Evolutionary conservation across 2,113 vertebrate species (phyloP).

Genomic region (Entelurus aequoreus): DNA sequence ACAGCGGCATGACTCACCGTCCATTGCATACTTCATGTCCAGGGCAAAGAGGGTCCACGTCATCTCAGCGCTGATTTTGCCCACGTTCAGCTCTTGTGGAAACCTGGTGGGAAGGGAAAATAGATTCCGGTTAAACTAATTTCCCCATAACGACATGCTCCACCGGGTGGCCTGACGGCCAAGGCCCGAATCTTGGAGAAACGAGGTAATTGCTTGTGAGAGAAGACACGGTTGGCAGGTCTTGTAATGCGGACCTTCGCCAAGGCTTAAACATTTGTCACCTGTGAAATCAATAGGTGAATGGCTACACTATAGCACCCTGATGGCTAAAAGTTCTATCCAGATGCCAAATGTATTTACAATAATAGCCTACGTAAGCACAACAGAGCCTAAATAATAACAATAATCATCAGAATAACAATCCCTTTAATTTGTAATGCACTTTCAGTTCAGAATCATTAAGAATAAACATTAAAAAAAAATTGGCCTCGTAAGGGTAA

Average conservation of each 20-base stretch:
- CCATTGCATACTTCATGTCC: slow-evolving; percentile 95
- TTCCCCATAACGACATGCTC: slow-evolving; percentile 31
- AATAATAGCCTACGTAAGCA: not conserved
- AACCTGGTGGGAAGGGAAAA: slow-evolving; percentile 75
- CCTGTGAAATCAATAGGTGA: not conserved
- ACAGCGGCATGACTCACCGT: slow-evolving; percentile 77
- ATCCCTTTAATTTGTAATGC: not conserved
- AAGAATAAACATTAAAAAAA: too few species aligned
- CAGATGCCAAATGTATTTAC: not conserved
- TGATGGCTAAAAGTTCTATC: not conserved
- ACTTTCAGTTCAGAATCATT: not conserved
- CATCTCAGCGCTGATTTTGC: slow-evolving; percentile 88
- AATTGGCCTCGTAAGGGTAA: too few species aligned
- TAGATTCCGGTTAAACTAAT: slow-evolving; percentile 55
- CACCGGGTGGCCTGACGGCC: slow-evolving; percentile 32
- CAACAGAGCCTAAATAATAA: too few species aligned
- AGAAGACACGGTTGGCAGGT: slow-evolving; percentile 26
- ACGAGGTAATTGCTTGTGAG: slow-evolving; percentile 18
- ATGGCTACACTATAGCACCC: not conserved
- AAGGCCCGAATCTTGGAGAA: slow-evolving; percentile 25
- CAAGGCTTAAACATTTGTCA: not conserved
- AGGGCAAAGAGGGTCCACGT: slow-evolving; percentile 90
- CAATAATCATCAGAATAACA: not conserved
- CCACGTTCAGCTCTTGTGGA: slow-evolving; percentile 92
- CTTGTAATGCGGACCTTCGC: slow-evolving; percentile 16